phyloP scores from a whole-genome alignment of 2,888 invertebrate genomes.

The Agonopterix alstromeriana region DNA sequence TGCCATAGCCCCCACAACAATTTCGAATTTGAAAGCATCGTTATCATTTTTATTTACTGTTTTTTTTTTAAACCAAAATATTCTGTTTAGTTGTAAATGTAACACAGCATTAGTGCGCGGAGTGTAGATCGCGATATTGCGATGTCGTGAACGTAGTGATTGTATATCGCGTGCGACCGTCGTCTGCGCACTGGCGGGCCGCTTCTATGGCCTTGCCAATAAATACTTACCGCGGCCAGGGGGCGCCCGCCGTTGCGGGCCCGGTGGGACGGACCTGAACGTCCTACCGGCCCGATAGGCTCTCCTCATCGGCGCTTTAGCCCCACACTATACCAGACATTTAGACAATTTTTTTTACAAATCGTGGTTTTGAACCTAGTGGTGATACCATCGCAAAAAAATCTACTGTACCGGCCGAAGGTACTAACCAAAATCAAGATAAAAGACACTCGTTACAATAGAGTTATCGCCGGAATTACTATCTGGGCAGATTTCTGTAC shows the following conservation, averaged over 20 bases:
- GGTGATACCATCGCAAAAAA: too few relatives aligned
- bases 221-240: constrained; percentile 62
- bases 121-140: constrained; percentile 48
- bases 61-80: constrained; percentile 18
- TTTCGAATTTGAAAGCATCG: constrained; percentile 62
- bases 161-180: constrained; percentile 65
- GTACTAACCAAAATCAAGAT: too few relatives aligned
- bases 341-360: too few relatives aligned
- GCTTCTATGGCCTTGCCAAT: constrained; percentile 74
- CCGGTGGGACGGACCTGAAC: not conserved
- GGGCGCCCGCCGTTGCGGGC: constrained; percentile 26
- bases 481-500: too few relatives aligned
- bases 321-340: constrained; percentile 14
- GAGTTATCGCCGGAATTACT: too few relatives aligned
- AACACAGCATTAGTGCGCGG: constrained; percentile 57
- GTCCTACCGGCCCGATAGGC: constrained; percentile 12
- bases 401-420: too few relatives aligned
- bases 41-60: constrained; percentile 46
- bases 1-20: constrained; percentile 73
- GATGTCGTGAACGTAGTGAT: constrained; percentile 44
- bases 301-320: constrained; percentile 53
- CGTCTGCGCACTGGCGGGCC: constrained; percentile 69
- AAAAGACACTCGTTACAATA: too few relatives aligned
- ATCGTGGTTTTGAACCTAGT: too few relatives aligned
- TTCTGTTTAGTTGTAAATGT: constrained; percentile 31